Evolutionary conservation across 2,113 vertebrate species (phyloP), one percentile per base, ranked within the genome.

Genomic region (Harpagus bidentatus): DNA sequence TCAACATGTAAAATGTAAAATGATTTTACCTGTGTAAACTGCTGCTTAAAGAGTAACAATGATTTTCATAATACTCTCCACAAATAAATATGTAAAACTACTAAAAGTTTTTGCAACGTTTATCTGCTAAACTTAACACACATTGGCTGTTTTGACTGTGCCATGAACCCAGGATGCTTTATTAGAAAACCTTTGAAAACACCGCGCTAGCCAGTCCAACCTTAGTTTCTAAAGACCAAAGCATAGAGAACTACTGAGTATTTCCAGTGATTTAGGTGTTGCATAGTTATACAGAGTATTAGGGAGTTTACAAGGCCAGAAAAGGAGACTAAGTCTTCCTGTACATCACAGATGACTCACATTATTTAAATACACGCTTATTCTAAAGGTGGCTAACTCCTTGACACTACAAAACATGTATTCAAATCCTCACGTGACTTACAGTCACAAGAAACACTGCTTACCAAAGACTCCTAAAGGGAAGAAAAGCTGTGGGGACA

Each of bases 81-180:
- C 17, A 72, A 38, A 59, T 25, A 45, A 74, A 34, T 5, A 36
- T 0, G 0, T 10, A 31, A 42, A 59, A 38, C 15, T 43, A 32
- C 43, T 26, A 19, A 25, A 65, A 63, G 18, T 0, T 1, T 21
- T 12, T 23, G 22, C 19, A 59, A 83, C 55, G 15, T 72, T 77
- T 20, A 50, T 52, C 38, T 79, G 70, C 22, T 47, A 16, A 95
- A 63, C 8, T 62, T 58, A 11, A 59, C 2, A 8, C 1, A 6
- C 4, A 0, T 3, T 36, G n/a, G 42, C 18, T 6, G 5, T 34
- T 70, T 29, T 42, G 13, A 55, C 17, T 43, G 36, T 40, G 25
- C 42, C 62, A 25, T 0, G 1, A 82, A 48, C 1, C 1, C 53
- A 16, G 6, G 29, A 6, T 15, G 28, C n/a, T 85, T 59, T 22